Conservation (phyloP, 1,140 invertebrate species). For the Sminthurinus signatus region DNA sequence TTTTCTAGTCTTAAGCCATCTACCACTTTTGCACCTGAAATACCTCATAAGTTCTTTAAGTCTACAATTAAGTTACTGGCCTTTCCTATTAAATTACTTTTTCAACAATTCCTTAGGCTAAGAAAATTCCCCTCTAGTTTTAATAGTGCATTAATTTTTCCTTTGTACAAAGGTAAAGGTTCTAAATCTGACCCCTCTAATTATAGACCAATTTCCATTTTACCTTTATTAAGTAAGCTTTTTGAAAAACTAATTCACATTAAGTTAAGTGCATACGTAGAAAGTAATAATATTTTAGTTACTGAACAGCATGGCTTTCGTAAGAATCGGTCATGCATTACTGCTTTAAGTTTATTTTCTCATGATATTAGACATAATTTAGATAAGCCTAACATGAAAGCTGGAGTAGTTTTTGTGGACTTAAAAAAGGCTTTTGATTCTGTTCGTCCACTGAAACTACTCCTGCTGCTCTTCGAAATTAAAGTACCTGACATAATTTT, state of each 20-base stretch:
- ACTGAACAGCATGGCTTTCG: conserved; percentile 4
- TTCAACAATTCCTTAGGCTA: too few relatives aligned
- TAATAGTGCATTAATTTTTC: neutral
- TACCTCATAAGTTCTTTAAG: too few relatives aligned
- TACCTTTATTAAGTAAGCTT: neutral
- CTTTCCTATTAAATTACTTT: too few relatives aligned
- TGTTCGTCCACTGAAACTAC: neutral
- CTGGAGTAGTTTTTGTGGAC: neutral
- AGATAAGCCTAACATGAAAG: neutral
- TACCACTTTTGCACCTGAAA: too few relatives aligned
- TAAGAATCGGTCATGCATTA: neutral
- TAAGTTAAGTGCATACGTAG: neutral
- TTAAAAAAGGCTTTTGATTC: conserved; percentile 10
- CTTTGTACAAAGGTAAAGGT: conserved; percentile 7
- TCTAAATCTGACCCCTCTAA: neutral
- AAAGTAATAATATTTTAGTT: neutral
- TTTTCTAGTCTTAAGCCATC: too few relatives aligned
- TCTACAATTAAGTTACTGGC: too few relatives aligned
- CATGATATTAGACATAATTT: neutral
- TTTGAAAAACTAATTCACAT: neutral
- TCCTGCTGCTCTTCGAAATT: neutral
- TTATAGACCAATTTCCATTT: conserved; percentile 8
- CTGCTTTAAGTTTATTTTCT: neutral
- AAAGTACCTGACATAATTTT: too few relatives aligned
- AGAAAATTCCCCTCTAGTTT: too few relatives aligned